A percentile compares a stretch with the other conserved stretches of the same genome.
phyloP scores from a whole-genome alignment of 2,797 vertebrate genomes.

The Poecilia wingei region DNA sequence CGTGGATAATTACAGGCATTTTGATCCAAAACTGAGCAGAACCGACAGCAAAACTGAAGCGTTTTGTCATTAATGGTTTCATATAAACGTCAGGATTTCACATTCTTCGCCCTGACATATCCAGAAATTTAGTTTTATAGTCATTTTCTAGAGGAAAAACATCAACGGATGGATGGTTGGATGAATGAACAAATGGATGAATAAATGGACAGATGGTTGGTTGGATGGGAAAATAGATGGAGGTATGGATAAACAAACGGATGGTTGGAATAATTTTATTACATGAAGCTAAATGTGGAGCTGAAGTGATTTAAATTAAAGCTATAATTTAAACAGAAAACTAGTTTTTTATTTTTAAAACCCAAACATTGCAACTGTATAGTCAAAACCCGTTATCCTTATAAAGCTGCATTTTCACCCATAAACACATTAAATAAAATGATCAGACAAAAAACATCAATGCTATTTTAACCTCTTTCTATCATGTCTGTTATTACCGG shows the following conservation, averaged over 20 bases:
- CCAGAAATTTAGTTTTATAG: background rate
- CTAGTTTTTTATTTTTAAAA: too few relatives aligned
- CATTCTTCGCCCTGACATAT: background rate
- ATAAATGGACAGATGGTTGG: background rate
- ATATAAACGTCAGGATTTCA: background rate
- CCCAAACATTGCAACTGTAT: background rate
- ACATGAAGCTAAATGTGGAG: too few relatives aligned
- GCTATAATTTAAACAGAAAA: too few relatives aligned
- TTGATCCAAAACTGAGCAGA: background rate
- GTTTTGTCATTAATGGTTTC: background rate
- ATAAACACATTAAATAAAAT: background rate
- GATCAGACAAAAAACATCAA: background rate
- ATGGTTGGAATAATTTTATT: background rate
- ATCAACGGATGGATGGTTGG: background rate
- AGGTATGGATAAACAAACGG: too few relatives aligned
- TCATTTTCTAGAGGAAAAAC: background rate
- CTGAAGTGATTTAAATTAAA: too few relatives aligned
- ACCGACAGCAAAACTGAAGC: background rate
- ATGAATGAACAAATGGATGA: background rate
- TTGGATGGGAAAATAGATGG: too few relatives aligned
- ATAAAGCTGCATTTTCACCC: background rate
- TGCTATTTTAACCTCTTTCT: background rate
- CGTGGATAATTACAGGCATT: constrained; percentile 13
- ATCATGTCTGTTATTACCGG: too few relatives aligned
- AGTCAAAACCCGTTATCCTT: background rate